Evolutionary conservation across 1,140 invertebrate species (phyloP).

Genomic region (Brachionus plicatilis): DNA sequence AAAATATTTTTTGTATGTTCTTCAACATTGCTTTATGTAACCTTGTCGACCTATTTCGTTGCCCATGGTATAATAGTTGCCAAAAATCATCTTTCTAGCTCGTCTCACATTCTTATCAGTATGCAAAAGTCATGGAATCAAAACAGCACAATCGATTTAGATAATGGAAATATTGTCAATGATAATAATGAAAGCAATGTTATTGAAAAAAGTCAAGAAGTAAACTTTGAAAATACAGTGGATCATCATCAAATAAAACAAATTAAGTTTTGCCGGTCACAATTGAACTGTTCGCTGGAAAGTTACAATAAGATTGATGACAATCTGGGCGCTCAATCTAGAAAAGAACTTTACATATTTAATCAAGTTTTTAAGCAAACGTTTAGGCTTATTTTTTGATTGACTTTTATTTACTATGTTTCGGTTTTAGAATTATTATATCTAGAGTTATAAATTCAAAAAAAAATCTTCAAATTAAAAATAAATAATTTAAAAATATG

Average conservation of each 20-base stretch:
- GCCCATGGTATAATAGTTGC: background rate
- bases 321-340: background rate
- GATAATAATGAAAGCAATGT: background rate
- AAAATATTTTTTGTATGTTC: slow-evolving; percentile 14
- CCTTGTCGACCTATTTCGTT: slow-evolving; percentile 18
- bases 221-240: background rate
- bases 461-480: background rate
- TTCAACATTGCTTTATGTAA: slow-evolving; percentile 14
- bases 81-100: background rate
- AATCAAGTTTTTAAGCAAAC: background rate
- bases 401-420: background rate
- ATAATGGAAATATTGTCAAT: background rate
- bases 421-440: background rate
- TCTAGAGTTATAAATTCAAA: background rate
- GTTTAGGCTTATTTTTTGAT: background rate
- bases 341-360: background rate
- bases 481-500: background rate
- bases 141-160: background rate
- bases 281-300: background rate
- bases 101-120: background rate
- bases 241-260: background rate
- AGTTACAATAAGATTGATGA: background rate
- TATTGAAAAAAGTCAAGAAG: background rate
- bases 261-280: background rate
- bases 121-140: background rate